Base-by-base conservation (phyloP, 2,113 vertebrate species). In the Phylloscopus trochilus region DNA sequence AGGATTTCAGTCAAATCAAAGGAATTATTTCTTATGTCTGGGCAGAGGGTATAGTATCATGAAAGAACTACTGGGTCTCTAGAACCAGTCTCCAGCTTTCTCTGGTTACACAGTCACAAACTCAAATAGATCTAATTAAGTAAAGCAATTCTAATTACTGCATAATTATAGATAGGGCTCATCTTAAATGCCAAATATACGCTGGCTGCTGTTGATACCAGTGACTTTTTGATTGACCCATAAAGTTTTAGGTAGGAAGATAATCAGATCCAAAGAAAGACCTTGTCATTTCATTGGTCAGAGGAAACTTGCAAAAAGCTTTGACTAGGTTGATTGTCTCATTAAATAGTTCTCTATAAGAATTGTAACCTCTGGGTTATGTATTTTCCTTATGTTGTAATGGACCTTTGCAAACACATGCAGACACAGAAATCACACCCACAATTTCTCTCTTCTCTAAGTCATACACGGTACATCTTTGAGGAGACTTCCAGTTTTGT, bases 331-430 rank as follows among this genome's bases (percentile, higher is more conserved):
- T 86, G 49, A 20, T 63, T 53, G 3, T 46, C 37, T 80, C 9
- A 23, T 69, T 62, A 44, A 79, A 39, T 22, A 58, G 15, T 27
- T 78, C 15, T 41, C 11, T 56, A 10, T 69, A 16, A 58, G 31
- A 52, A 52, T 63, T 2, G 7, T 18, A 74, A 37, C 1, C 2
- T 87, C 35, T 28, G 23, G 9, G 7, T 41, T 87, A 5, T 27
- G 9, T 46, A 14, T 90, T 80, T 91, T 44, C 22, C 8, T 78
- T 91, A 15, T 6, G 20, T 55, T 62, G 19, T 37, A 24, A 28
- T n/a, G 20, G 35, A 43, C 11, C 7, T 66, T 47, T 79, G 5
- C 9, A 4, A 7, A 18, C 4, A 6, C 8, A 20, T 0, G 3
- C 3, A 59, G 52, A 35, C 16, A 5, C 9, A 19, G 47, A 41